Percentiles rank a stretch among this genome's conserved stretches.
phyloP scores from a whole-genome alignment of 2,888 invertebrate genomes.

The Dromius quadrimaculatus region DNA sequence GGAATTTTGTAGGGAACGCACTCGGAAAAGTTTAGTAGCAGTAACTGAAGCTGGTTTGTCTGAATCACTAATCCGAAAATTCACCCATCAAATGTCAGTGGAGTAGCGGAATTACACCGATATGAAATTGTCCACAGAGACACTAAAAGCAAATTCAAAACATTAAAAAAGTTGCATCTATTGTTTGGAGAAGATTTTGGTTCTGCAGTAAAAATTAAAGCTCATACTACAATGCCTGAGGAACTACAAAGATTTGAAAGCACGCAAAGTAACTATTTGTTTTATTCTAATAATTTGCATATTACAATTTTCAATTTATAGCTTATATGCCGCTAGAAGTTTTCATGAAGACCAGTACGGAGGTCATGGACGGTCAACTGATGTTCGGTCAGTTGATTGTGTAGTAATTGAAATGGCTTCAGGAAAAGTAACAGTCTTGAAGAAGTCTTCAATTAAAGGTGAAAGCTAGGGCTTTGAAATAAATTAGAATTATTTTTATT shows the following conservation, averaged over 20 bases:
- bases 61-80: slow-evolving; percentile 84
- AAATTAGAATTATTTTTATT: too few relatives aligned
- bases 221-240: slow-evolving; percentile 86
- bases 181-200: slow-evolving; percentile 99
- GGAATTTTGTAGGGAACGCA: slow-evolving; percentile 96
- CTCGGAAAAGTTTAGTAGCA: slow-evolving; percentile 85
- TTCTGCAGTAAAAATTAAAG: slow-evolving; percentile 91
- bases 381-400: slow-evolving; percentile 97
- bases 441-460: too few relatives aligned
- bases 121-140: slow-evolving; percentile 92
- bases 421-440: slow-evolving; percentile 89
- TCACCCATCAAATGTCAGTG: slow-evolving; percentile 87
- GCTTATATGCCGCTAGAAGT: slow-evolving; percentile 99
- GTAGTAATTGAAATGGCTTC: slow-evolving; percentile 96
- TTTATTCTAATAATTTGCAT: slow-evolving; percentile 8
- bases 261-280: slow-evolving; percentile 79
- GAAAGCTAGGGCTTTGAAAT: too few relatives aligned
- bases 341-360: slow-evolving; percentile 81
- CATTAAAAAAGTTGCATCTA: too few relatives aligned
- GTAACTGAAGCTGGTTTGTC: slow-evolving; percentile 76
- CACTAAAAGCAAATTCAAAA: slow-evolving; percentile 81
- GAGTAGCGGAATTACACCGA: slow-evolving; percentile 85
- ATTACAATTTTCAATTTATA: slow-evolving; percentile 62
- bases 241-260: slow-evolving; percentile 92
- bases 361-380: slow-evolving; percentile 93